These are phyloP conservation scores for Bambusicola thoracicus DNA, from an alignment of 2,113 vertebrate genomes.

Conservation along the genomic window DNA sequence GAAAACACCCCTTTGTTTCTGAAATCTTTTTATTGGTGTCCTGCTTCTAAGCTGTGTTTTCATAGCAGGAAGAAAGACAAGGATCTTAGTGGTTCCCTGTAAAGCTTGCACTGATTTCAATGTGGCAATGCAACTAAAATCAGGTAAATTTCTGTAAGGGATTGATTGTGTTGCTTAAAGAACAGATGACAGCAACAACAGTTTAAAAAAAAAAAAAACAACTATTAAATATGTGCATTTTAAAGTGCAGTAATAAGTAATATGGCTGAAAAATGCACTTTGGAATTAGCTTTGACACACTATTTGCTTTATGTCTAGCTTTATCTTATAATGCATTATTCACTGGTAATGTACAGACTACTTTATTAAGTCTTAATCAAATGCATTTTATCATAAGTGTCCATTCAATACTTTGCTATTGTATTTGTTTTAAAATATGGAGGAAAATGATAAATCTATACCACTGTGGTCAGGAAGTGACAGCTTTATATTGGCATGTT, in stretches of 20 bases:
- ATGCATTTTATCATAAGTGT: constrained; percentile 79
- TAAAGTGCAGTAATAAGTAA: constrained; percentile 84
- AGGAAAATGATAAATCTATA: constrained; percentile 49
- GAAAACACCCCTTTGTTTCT: background rate
- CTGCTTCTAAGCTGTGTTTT: background rate
- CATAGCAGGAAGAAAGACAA: background rate
- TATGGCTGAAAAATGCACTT: constrained; percentile 88
- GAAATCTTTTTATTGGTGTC: background rate
- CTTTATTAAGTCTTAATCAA: constrained; percentile 88
- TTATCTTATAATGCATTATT: constrained; percentile 90
- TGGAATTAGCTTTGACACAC: constrained; percentile 91
- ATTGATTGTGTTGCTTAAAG: constrained; percentile 44
- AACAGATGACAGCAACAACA: background rate
- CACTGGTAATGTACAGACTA: constrained; percentile 85
- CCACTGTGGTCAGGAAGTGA: constrained; percentile 24
- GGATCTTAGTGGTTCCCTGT: background rate
- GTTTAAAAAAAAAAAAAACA: background rate
- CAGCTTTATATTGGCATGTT: constrained; percentile 48
- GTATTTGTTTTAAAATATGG: constrained; percentile 74
- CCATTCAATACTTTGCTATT: constrained; percentile 75
- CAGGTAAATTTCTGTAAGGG: constrained; percentile 45
- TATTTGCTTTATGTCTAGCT: constrained; percentile 92
- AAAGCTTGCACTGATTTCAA: constrained; percentile 14
- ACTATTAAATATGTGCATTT: constrained; percentile 72
- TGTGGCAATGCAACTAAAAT: constrained; percentile 11